These are phyloP conservation scores for Hydrolagus colliei DNA, from an alignment of 2,797 vertebrate species.

Conservation along the genomic window DNA sequence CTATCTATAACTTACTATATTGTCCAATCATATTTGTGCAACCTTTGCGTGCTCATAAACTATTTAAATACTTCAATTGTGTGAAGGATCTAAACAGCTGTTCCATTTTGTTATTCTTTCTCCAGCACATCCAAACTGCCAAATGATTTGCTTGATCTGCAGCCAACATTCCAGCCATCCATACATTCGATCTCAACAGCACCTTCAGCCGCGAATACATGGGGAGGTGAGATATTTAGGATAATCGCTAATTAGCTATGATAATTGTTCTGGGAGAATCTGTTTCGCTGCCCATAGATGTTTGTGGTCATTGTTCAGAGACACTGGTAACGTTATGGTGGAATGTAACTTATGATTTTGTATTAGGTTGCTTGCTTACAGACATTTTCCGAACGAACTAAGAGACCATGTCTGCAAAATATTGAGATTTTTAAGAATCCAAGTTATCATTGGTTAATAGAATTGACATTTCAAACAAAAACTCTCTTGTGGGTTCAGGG, in stretches of 20 bases:
- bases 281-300: too few species aligned
- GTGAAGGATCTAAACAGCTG: slow-evolving; percentile 35
- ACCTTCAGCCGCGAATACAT: slow-evolving; percentile 79
- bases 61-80: background rate
- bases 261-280: too few species aligned
- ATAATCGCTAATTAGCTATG: background rate
- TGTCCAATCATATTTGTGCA: background rate
- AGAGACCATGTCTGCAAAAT: too few species aligned
- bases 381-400: too few species aligned
- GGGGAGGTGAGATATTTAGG: slow-evolving; percentile 73
- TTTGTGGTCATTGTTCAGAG: too few species aligned
- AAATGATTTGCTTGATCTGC: slow-evolving; percentile 88
- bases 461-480: too few species aligned
- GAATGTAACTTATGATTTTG: too few species aligned
- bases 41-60: background rate
- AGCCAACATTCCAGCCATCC: slow-evolving; percentile 81
- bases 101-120: slow-evolving; percentile 45
- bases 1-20: background rate
- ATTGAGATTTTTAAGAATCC: too few species aligned
- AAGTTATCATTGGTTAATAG: too few species aligned
- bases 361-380: too few species aligned
- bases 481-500: too few species aligned
- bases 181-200: slow-evolving; percentile 67
- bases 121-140: slow-evolving; percentile 79
- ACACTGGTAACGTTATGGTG: too few species aligned